phyloP scores from a whole-genome alignment of 2,113 vertebrate species.

The Mus musculus region DNA sequence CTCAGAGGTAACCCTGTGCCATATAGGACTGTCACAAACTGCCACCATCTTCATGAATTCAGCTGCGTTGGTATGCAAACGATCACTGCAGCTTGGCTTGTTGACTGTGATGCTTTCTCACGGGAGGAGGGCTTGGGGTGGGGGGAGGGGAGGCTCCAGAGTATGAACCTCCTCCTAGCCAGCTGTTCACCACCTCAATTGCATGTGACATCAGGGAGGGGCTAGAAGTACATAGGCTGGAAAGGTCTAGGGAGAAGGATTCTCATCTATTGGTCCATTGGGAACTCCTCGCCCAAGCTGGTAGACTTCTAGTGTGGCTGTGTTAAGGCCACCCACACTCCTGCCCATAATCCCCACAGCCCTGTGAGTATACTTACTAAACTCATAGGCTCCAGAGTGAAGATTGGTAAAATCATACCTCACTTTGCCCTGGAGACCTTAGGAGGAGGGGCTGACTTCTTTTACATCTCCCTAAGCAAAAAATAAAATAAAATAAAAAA shows the following conservation, averaged over 20 bases:
- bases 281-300: background rate
- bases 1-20: background rate
- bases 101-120: background rate
- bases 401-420: background rate
- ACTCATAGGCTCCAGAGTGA: background rate
- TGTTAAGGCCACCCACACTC: background rate
- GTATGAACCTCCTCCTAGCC: background rate
- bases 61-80: background rate
- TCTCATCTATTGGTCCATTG: background rate
- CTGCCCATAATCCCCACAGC: background rate
- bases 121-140: rapidly evolving
- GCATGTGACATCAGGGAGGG: background rate
- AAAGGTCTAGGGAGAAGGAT: background rate
- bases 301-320: background rate
- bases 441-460: background rate
- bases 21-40: background rate
- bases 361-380: background rate
- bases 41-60: background rate
- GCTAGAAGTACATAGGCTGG: background rate
- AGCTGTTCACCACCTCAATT: background rate
- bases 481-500: background rate
- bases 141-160: background rate
- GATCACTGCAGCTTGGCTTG: background rate
- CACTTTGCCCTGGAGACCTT: background rate
- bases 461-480: background rate